Evolutionary conservation across 2,113 vertebrate genomes (phyloP).

Genomic region (Progne subis): DNA sequence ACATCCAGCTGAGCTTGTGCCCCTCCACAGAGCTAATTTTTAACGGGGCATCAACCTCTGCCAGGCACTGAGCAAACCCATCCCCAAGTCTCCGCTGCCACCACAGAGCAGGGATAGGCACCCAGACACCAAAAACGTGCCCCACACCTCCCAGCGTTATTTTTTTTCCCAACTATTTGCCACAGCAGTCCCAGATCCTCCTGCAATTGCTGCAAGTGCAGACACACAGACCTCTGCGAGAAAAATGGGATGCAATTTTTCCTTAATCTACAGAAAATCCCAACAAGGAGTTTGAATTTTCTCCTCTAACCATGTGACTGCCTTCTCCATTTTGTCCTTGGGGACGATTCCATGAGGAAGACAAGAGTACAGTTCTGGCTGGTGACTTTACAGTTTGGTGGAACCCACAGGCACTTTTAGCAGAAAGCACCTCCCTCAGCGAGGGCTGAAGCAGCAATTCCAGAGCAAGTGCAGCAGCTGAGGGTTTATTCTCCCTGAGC

Average conservation of each 20-base stretch:
- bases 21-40: background rate
- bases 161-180: background rate
- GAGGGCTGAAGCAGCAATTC: background rate
- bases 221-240: background rate
- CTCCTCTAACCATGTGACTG: fast-evolving
- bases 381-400: background rate
- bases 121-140: background rate
- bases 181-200: background rate
- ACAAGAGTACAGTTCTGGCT: background rate
- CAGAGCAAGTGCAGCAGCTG: background rate
- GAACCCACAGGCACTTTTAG: background rate
- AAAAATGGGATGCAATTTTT: background rate
- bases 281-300: background rate
- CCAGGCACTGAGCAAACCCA: background rate
- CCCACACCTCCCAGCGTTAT: background rate
- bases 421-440: background rate
- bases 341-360: background rate
- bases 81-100: background rate
- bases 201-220: fast-evolving
- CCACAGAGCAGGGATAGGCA: background rate
- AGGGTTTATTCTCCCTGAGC: background rate
- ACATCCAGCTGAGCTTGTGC: background rate
- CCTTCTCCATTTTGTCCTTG: background rate
- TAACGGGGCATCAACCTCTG: background rate
- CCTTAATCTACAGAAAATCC: background rate